Evolutionary conservation across 1,140 invertebrate genomes (phyloP), one percentile per base, ranked within the genome.

Genomic region (Lysiphlebus fabarum): DNA sequence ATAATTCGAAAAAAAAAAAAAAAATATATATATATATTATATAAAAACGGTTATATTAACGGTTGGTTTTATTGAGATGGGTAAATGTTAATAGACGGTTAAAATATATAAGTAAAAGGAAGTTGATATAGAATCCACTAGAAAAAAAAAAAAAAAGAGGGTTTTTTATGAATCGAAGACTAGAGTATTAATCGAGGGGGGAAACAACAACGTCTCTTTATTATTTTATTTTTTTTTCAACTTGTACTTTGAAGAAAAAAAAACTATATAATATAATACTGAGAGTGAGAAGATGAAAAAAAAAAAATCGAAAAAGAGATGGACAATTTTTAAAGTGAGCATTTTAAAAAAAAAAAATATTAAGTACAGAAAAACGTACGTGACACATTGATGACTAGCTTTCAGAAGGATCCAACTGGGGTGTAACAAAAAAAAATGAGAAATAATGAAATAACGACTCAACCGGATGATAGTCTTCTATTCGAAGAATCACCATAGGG

Each of bases 161-260:
- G 17, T 26, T 26, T 26, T n/a, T 26, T 26, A 7, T 34, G n/a
- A 17, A 34, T 49, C 36, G 47, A 49, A 49, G 36, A 17, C 9
- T 49, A 9, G 54, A 43, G 53, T 51, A 36, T 61, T 56, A 44
- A 51, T 43, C 61, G 59, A 61, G 62, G 61, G 62, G 59, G 47
- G 41, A 61, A 59, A 57, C 58, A 63, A 26, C 17, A 26, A 26
- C 2, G 17, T 26, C 17, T 26, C 17, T 26, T 4, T n/a, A n/a
- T n/a, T n/a, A n/a, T n/a, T n/a, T n/a, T n/a, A n/a, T n/a, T n/a
- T 26, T 26, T 26, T 4, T 26, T 26, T 26, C 17, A 26, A 26
- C 17, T 26, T 26, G 17, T 26, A 26, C 17, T 26, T 26, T 26
- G 1, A 26, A 26, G 1, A 26, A 26, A 26, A 26, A 26, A 26